phyloP scores from a whole-genome alignment of 2,888 invertebrate genomes.

The Monoplex corrugatus region DNA sequence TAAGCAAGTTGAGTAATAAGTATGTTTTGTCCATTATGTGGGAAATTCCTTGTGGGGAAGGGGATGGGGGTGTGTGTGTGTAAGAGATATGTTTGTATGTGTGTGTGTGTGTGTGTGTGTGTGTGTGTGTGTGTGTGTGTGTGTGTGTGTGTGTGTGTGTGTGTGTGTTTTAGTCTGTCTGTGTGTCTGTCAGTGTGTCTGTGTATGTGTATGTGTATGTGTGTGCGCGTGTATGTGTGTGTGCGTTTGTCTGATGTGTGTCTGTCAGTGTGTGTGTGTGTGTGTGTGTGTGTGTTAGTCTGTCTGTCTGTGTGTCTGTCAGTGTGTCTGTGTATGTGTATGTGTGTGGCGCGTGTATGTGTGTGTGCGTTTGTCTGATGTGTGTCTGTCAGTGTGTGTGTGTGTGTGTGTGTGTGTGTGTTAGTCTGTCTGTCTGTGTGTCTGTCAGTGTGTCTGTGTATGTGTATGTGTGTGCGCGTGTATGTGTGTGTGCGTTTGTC shows the following conservation, averaged over 20 bases:
- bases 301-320: not conserved
- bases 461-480: not conserved
- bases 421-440: not conserved
- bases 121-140: not conserved
- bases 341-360: not conserved
- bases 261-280: not conserved
- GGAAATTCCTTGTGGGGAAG: not conserved
- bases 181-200: not conserved
- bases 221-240: not conserved
- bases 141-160: not conserved
- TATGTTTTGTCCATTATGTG: too few relatives aligned
- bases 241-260: too few relatives aligned
- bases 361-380: not conserved
- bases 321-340: not conserved
- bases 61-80: not conserved
- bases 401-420: not conserved
- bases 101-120: not conserved
- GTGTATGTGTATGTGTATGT: not conserved
- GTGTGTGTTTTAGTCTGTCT: not conserved
- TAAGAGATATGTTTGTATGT: not conserved
- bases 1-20: not conserved
- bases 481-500: not conserved
- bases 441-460: not conserved
- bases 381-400: not conserved
- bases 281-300: not conserved